These are phyloP conservation scores for Sebastes steindachneri DNA, from an alignment of 2,797 vertebrate species.

Conservation along the genomic window DNA sequence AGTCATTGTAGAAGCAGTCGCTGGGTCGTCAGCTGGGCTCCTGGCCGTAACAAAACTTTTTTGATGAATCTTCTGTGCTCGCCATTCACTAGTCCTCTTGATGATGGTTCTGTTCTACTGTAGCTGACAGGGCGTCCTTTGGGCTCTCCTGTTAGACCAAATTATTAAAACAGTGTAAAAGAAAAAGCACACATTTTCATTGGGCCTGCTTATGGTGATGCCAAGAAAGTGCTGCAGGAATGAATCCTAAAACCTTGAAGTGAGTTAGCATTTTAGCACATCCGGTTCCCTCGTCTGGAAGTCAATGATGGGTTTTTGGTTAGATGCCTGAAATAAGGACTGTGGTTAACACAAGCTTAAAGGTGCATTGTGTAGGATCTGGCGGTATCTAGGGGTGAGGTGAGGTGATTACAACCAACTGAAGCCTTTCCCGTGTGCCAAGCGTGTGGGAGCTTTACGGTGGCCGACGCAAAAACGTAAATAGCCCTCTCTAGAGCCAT, in stretches of 20 bases:
- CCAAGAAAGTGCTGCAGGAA: not conserved
- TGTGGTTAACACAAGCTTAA: too few relatives aligned
- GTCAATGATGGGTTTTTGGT: too few relatives aligned
- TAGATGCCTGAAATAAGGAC: too few relatives aligned
- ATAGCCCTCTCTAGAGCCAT: accelerated
- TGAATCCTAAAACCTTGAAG: too few relatives aligned
- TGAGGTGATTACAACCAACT: too few relatives aligned
- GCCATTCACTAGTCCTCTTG: not conserved
- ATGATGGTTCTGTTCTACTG: conserved; percentile 28
- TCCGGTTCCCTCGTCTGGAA: too few relatives aligned
- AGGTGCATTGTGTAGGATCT: too few relatives aligned
- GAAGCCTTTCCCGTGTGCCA: too few relatives aligned
- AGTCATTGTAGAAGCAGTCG: not conserved
- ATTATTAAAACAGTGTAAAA: not conserved
- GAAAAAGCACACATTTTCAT: not conserved
- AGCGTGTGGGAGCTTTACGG: too few relatives aligned
- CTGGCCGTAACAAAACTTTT: not conserved
- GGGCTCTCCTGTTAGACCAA: conserved; percentile 34
- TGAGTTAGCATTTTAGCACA: too few relatives aligned
- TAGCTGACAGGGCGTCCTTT: not conserved
- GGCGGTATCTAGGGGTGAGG: too few relatives aligned
- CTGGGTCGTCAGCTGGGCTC: not conserved
- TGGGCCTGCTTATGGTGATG: not conserved
- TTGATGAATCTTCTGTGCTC: not conserved
- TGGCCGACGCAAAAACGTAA: too few relatives aligned